Evolutionary conservation across 2,113 vertebrate genomes (phyloP).

Genomic region (Nycticryphes semicollaris): DNA sequence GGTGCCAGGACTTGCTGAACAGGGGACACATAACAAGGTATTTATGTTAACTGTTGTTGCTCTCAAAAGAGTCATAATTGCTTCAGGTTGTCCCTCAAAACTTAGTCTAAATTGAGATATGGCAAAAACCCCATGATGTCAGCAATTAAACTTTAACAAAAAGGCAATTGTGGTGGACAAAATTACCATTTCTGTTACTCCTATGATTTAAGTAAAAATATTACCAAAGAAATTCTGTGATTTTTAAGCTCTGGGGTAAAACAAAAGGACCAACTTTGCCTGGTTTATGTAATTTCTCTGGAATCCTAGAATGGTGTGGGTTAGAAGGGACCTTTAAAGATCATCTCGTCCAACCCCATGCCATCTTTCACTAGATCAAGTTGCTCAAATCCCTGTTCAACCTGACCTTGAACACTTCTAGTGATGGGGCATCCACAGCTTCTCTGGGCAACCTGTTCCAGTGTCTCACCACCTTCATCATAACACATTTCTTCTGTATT

Average conservation of each 20-base stretch:
- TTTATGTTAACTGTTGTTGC: neutral
- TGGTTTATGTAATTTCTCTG: neutral
- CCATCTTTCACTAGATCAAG: neutral
- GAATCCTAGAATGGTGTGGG: neutral
- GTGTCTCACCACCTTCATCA: neutral
- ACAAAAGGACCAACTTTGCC: neutral
- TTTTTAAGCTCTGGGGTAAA: neutral
- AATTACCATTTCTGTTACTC: neutral
- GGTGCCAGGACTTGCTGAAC: neutral
- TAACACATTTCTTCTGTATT: neutral
- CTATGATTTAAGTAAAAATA: neutral
- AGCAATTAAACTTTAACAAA: neutral
- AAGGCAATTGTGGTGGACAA: neutral
- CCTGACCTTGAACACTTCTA: neutral
- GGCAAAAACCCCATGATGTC: rapidly evolving
- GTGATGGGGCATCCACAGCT: neutral
- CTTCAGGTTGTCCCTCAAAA: neutral
- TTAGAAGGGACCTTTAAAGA: neutral
- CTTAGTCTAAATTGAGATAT: neutral
- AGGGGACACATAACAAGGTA: neutral
- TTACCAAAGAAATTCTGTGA: neutral
- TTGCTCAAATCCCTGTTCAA: neutral
- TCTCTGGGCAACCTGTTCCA: neutral
- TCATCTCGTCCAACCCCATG: neutral
- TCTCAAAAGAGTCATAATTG: neutral